A percentile compares a stretch with the other conserved stretches of the same genome.
phyloP scores from a whole-genome alignment of 2,797 vertebrate genomes.

The Silurus lanzhouensis region DNA sequence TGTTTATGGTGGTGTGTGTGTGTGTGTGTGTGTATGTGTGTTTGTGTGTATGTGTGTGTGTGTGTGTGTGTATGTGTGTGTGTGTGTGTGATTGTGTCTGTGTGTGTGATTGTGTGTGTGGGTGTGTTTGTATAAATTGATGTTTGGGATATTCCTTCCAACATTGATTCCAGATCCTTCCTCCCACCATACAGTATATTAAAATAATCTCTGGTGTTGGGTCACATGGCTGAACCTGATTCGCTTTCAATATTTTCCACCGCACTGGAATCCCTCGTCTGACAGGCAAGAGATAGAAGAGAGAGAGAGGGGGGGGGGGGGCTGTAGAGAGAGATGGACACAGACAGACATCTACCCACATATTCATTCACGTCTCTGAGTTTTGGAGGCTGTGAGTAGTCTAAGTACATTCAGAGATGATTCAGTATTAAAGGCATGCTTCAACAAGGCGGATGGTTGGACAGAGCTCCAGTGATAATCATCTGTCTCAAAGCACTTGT shows the following conservation, averaged over 20 bases:
- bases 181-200: not conserved
- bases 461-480: conserved; percentile 59
- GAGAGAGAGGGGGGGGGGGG: not conserved
- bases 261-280: conserved; percentile 56
- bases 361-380: conserved; percentile 38
- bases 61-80: conserved; percentile 6
- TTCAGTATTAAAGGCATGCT: conserved; percentile 50
- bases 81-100: conserved; percentile 28
- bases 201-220: conserved; percentile 51
- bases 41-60: no score
- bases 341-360: conserved; percentile 13
- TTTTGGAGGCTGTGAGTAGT: conserved; percentile 37
- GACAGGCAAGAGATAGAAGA: conserved; percentile 25
- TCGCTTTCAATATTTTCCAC: conserved; percentile 52
- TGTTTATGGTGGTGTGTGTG: not conserved
- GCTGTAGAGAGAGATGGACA: not conserved
- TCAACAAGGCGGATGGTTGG: conserved; percentile 35
- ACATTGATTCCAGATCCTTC: conserved; percentile 53
- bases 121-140: conserved; percentile 44
- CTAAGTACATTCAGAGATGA: conserved; percentile 40
- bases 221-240: conserved; percentile 51
- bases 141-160: conserved; percentile 44
- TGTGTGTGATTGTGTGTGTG: conserved; percentile 5
- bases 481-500: conserved; percentile 58
- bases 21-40: conserved; percentile 27